Evolutionary conservation across 2,113 vertebrate genomes (phyloP).

Genomic region (Galbula dea): DNA sequence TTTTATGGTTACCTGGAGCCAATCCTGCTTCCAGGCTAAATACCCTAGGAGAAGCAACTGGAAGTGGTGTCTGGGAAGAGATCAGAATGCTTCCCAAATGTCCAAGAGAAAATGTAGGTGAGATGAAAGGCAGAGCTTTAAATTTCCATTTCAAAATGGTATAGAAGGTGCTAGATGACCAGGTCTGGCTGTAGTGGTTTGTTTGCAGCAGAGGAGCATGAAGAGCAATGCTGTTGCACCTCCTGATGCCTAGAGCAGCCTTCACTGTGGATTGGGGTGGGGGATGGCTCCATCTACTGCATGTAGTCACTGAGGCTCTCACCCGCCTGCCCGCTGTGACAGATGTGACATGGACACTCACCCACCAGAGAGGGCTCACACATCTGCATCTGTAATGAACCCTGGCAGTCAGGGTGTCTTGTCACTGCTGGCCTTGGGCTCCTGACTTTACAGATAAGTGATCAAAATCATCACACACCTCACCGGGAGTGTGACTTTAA

Average conservation of each 20-base stretch:
- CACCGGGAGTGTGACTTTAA: not conserved
- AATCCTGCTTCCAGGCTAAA: not conserved
- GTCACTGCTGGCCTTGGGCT: not conserved
- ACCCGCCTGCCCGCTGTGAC: not conserved
- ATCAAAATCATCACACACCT: rapidly evolving
- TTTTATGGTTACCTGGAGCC: not conserved
- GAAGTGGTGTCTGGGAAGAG: not conserved
- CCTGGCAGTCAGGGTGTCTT: not conserved
- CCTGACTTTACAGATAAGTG: not conserved
- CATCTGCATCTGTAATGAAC: not conserved
- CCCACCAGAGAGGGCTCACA: not conserved
- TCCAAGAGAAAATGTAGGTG: not conserved
- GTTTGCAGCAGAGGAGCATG: not conserved
- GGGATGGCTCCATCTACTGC: not conserved
- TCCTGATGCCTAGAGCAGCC: not conserved
- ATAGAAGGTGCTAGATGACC: not conserved
- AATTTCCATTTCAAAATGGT: not conserved
- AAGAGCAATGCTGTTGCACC: not conserved
- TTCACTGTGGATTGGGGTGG: not conserved
- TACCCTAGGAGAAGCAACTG: not conserved
- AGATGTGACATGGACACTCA: not conserved
- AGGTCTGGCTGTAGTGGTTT: rapidly evolving
- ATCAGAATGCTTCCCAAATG: not conserved
- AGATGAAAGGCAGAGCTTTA: not conserved
- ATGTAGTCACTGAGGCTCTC: not conserved